Evolutionary conservation across 2,888 invertebrate species (phyloP), one percentile per base, ranked within the genome.

Genomic region (Lysandra bellargus): DNA sequence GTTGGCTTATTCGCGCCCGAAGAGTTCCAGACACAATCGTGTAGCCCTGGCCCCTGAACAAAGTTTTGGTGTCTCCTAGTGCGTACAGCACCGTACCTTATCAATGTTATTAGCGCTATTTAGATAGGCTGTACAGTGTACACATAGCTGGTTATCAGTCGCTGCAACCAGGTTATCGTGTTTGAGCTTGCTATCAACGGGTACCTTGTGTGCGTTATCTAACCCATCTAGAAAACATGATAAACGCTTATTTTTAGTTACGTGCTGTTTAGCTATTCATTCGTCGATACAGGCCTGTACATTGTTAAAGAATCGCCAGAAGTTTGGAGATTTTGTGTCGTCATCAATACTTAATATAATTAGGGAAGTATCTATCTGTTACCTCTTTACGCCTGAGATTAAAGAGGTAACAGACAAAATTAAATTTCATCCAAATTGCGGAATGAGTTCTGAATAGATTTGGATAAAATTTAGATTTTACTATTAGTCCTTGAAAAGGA

Each of bases 121-220:
- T 83, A 83, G 83, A 80, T 82, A 81, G 84, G 85, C 83, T 82
- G 88, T 77, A 83, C 83, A 83, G 80, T 82, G 88, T 78, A 83
- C 83, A 83, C 80, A 57, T 57, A 86, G 82, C 79, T 81, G 80
- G 84, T 88, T 91, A 93, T 92, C 92, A 89, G 86, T 82, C 83
- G 84, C 86, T 87, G 89, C 91, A 92, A 91, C 90, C 92, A 90
- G 91, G 92, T 91, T 93, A 92, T 93, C 93, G 89, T 89, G 92
- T 93, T 92, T 92, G 90, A 85, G 85, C 86, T 83, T 84, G 86
- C 91, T 92, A 93, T 93, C 92, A 87, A 86, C 85, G 85, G 89
- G 90, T 90, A 90, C 90, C 87, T 86, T 85, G 85, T 86, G 87
- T 88, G 83, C 83, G 85, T 87, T 91, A 92, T 92, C 92, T 88